Evolutionary conservation across 2,888 invertebrate species (phyloP).

Genomic region (Epirrhoe alternata): DNA sequence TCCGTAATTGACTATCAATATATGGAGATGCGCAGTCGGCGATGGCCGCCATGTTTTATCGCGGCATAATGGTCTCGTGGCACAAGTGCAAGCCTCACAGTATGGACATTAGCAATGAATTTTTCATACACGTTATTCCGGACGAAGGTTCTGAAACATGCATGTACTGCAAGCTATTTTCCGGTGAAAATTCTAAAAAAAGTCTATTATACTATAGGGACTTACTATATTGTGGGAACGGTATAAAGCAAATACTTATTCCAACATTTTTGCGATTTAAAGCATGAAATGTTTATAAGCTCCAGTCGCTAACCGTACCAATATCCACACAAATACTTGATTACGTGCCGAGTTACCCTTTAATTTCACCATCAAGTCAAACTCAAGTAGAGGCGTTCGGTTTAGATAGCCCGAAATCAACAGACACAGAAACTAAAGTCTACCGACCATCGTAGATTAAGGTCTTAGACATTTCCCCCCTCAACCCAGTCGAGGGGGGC

Average conservation of each 20-base stretch:
- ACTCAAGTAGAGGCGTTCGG: not conserved
- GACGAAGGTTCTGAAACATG: too few relatives aligned
- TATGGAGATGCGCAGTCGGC: slow-evolving; percentile 19
- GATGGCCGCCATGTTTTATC: slow-evolving; percentile 9
- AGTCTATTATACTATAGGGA: too few relatives aligned
- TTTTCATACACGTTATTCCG: too few relatives aligned
- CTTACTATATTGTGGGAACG: too few relatives aligned
- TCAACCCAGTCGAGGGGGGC: not conserved
- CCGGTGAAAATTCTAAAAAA: too few relatives aligned
- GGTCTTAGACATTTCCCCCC: slow-evolving; percentile 40
- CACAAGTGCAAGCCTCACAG: not conserved
- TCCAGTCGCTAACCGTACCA: too few relatives aligned
- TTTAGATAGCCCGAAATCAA: slow-evolving; percentile 13
- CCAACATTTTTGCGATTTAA: too few relatives aligned
- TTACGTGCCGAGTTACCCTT: not conserved
- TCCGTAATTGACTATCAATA: slow-evolving; percentile 27
- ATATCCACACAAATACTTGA: too few relatives aligned
- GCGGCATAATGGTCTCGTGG: not conserved
- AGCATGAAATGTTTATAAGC: too few relatives aligned
- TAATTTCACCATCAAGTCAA: not conserved
- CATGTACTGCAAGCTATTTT: too few relatives aligned
- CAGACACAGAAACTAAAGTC: slow-evolving; percentile 26
- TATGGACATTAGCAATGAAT: too few relatives aligned
- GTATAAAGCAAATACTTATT: too few relatives aligned
- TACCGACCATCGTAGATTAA: slow-evolving; percentile 41